Evolutionary conservation across 2,797 vertebrate species (phyloP).

Genomic region (Eulemur albifrons): DNA sequence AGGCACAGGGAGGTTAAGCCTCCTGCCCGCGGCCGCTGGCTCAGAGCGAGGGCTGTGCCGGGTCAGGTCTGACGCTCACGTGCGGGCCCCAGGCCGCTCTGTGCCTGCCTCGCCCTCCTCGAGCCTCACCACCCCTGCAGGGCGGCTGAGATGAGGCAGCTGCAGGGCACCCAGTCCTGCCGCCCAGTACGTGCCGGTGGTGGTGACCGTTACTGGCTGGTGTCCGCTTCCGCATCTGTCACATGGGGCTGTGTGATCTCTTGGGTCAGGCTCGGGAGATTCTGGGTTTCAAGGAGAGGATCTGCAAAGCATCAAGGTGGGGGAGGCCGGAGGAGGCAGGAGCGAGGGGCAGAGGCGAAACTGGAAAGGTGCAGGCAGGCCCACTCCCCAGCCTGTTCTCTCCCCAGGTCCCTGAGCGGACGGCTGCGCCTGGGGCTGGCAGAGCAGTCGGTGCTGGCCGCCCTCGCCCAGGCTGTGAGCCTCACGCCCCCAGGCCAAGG

Average conservation of each 20-base stretch:
- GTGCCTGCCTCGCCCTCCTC: rapidly evolving
- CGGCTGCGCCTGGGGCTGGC: conserved; percentile 94
- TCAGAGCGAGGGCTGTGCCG: background rate
- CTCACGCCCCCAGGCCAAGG: conserved; percentile 93
- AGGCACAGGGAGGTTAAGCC: background rate
- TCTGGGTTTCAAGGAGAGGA: background rate
- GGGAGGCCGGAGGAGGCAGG: background rate
- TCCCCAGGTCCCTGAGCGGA: conserved; percentile 90
- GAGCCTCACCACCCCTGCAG: rapidly evolving
- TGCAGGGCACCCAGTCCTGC: background rate
- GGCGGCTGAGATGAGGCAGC: background rate
- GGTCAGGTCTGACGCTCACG: background rate
- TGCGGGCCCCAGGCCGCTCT: background rate
- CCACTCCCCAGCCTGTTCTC: background rate
- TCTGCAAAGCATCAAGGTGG: rapidly evolving
- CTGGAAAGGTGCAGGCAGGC: rapidly evolving
- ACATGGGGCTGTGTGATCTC: background rate
- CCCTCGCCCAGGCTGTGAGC: conserved; percentile 91
- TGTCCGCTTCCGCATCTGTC: background rate
- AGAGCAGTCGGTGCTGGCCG: conserved; percentile 91
- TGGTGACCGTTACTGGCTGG: rapidly evolving
- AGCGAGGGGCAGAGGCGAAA: background rate
- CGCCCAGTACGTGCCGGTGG: rapidly evolving
- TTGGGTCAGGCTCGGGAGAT: background rate
- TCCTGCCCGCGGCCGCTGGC: rapidly evolving